Percentiles rank a stretch among this genome's conserved stretches.
These are phyloP conservation scores for Drosophila nigrodunni DNA, from an alignment of 1,140 invertebrate genomes.

Conservation along the genomic window DNA sequence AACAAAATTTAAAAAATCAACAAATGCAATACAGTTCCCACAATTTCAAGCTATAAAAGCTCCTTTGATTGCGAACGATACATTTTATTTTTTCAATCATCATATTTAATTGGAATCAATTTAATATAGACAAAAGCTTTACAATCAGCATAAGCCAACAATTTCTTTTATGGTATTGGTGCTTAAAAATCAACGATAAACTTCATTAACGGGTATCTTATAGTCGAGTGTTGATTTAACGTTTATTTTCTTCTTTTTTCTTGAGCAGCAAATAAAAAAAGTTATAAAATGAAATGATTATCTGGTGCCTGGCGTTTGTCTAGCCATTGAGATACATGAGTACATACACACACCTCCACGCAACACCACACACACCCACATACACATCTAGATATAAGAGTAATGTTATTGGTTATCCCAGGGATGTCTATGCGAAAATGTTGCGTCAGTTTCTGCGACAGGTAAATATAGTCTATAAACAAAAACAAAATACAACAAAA, in stretches of 20 bases:
- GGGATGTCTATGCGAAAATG: conserved; percentile 36
- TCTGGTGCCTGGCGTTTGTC: conserved; percentile 73
- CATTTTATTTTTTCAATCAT: no score
- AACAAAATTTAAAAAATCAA: no score
- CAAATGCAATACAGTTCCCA: no score
- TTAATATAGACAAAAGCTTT: no score
- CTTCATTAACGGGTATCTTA: no score
- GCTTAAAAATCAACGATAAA: no score
- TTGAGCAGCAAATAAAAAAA: conserved; percentile 59
- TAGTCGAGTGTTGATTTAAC: no score
- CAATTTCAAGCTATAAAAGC: no score
- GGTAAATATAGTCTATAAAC: conserved; percentile 69
- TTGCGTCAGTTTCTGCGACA: conserved; percentile 47
- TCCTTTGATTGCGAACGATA: no score
- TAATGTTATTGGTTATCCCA: conserved; percentile 15
- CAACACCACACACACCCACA: conserved; percentile 6
- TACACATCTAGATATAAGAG: background rate
- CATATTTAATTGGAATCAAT: no score
- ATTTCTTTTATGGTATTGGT: no score
- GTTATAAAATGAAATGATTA: conserved; percentile 83
- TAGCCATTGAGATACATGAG: conserved; percentile 65
- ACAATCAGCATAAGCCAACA: no score
- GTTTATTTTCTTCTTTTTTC: background rate
- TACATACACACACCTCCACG: conserved; percentile 11
- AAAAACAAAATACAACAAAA: background rate